Base-by-base conservation (phyloP, 2,888 invertebrate species). In the Endomychus coccineus region DNA sequence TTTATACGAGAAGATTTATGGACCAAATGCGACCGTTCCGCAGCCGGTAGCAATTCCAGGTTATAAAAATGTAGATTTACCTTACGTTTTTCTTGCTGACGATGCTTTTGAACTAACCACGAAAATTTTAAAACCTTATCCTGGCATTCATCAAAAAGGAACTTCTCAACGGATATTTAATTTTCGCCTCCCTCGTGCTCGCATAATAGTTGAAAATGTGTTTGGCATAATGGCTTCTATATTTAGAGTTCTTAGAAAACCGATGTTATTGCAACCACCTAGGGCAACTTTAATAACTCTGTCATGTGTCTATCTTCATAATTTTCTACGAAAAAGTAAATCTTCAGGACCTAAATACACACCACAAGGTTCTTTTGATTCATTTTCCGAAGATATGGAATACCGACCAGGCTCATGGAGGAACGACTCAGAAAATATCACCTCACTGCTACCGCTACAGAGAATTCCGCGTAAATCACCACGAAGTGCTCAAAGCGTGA, bases 361-460 rank as follows among this genome's bases (percentile, higher is more conserved):
- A 16, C 51, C 52, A 14, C 34, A 37, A 21, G 52, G 49, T 25
- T 41, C 43, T 25, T 43, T 51, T 36, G 50, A 52, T 33, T 30
- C 16, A 22, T 47, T 46, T 40, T 37, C 25, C 21, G 36, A 43
- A n/a, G n/a, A n/a, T n/a, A n/a, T n/a, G n/a, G n/a, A n/a, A n/a
- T n/a, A n/a, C n/a, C 30, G 51, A 39, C 35, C 40, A 37, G 48
- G 51, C 17, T 30, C 41, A 29, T 50, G 47, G 46, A 34, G 47
- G 29, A 23, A 42, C 28, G 34, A 42, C 11, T n/a, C n/a, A n/a
- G n/a, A n/a, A n/a, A n/a, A n/a, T n/a, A n/a, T n/a, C n/a, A n/a
- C n/a, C n/a, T n/a, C n/a, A n/a, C n/a, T n/a, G n/a, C n/a, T n/a
- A n/a, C n/a, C n/a, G n/a, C n/a, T n/a, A n/a, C n/a, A n/a, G n/a